Conservation (phyloP, 1,140 invertebrate genomes). For the Heliconius melpomene region DNA sequence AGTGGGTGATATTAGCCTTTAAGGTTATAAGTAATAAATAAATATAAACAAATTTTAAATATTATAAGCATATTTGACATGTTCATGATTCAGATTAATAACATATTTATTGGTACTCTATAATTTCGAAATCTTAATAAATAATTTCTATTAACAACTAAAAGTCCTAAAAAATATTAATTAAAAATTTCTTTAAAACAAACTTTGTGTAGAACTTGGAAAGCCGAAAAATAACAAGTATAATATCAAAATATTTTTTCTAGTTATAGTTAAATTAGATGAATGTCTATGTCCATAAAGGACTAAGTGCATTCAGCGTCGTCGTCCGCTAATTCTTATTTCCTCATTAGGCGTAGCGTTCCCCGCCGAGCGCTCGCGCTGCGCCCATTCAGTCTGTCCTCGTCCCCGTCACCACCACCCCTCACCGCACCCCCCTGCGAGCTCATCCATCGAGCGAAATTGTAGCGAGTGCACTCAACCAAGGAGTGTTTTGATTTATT, state of each 20-base stretch:
- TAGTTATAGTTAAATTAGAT: constrained; percentile 18
- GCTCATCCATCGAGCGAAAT: constrained; percentile 61
- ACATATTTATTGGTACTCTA: too few species aligned
- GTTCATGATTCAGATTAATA: too few species aligned
- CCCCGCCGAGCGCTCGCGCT: constrained; percentile 54
- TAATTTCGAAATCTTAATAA: too few species aligned
- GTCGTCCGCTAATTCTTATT: constrained; percentile 77
- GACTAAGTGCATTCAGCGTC: constrained; percentile 61
- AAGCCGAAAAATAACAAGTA: not conserved
- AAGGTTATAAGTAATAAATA: not conserved
- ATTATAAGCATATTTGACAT: too few species aligned
- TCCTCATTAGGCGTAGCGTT: constrained; percentile 70
- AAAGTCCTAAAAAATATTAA: too few species aligned
- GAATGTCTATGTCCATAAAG: constrained; percentile 59
- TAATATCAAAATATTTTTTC: not conserved
- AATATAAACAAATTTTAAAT: too few species aligned
- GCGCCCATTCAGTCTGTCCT: constrained; percentile 60
- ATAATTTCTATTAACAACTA: too few species aligned
- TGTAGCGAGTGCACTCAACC: constrained; percentile 66
- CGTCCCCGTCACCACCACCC: constrained; percentile 12
- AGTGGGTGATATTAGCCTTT: not conserved
- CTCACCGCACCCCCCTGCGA: not conserved
- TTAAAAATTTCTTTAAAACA: too few species aligned
- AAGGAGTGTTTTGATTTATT: constrained; percentile 76
- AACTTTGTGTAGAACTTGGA: too few species aligned